Evolutionary conservation across 2,113 vertebrate species (phyloP).

Genomic region (Jaculus jaculus): DNA sequence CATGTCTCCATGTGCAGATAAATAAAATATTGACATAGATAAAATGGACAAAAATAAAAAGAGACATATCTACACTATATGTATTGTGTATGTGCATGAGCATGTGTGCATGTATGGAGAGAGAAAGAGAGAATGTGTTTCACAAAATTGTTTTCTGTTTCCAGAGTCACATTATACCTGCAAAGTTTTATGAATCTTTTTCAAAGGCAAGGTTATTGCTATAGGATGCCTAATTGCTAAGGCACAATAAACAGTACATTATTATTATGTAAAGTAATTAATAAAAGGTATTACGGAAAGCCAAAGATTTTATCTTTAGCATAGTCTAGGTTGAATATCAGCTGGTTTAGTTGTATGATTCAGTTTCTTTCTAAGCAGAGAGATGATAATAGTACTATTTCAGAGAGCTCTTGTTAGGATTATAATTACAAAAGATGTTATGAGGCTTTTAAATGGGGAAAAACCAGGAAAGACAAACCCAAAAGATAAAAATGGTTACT

Average conservation of each 20-base stretch:
- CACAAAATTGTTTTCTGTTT: neutral
- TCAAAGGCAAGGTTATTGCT: neutral
- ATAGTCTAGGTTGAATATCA: neutral
- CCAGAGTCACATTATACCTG: neutral
- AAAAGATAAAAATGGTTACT: conserved; percentile 20
- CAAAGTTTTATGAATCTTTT: neutral
- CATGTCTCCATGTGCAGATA: too few relatives aligned
- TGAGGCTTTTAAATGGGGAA: neutral
- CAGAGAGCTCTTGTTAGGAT: neutral
- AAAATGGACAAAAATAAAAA: neutral
- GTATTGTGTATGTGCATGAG: too few relatives aligned
- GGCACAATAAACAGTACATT: neutral
- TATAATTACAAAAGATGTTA: neutral
- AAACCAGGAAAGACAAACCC: neutral
- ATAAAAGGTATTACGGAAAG: neutral
- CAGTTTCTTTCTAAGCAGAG: neutral
- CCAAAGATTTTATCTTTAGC: neutral
- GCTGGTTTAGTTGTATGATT: neutral
- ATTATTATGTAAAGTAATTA: neutral
- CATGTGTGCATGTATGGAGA: neutral
- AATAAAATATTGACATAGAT: too few relatives aligned
- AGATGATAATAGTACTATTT: neutral
- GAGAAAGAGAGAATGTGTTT: neutral
- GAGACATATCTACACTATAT: too few relatives aligned
- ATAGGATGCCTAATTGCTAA: neutral